Base-by-base conservation (phyloP, 2,113 vertebrate genomes). In the Gambusia holbrooki region DNA sequence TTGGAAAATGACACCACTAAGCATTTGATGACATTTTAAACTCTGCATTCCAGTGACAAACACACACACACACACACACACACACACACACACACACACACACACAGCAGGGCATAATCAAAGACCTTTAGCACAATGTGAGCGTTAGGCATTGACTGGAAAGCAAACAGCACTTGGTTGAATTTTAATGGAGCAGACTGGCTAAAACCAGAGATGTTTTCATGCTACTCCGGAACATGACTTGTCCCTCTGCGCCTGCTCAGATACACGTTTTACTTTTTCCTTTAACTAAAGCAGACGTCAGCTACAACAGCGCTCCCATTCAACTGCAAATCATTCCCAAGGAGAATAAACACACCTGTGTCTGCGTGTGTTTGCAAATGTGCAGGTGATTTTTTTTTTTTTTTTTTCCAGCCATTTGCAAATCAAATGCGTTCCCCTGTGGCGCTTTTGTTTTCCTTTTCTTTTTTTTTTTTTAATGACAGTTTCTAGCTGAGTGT, bases 351-450 rank as follows among this genome's bases (percentile, higher is more conserved):
- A 89, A 79, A 76, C 80, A 83, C 76, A 88, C 88, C 81, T 88
- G 76, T 80, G 81, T 79, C 9, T 85, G 67, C 75, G 54, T 85
- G 67, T 48, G 27, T 71, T 32, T 87, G 84, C 75, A 78, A 74
- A 77, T 82, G 77, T 68, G 69, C 5, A 10, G 22, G 63, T 75
- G 69, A 66, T 27, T 74, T 10, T 40, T 71, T n/a, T n/a, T n/a
- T n/a, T n/a, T n/a, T n/a, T n/a, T 80, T 70, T 37, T 48, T 5
- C 5, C 33, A 69, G 78, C 48, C 76, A 93, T 94, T 94, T 94
- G 92, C 93, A 93, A 94, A 93, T 90, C 93, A 94, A 93, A 95
- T 93, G 72, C 54, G 28, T 80, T 37, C 80, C 85, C 82, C 87
- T 72, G 22, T 28, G 61, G 77, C 10, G 6, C 40, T 67, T 85